Evolutionary conservation across 92 coral and sea anemone genomes (phyloP).

Genomic region (Scolanthus callimorphus): DNA sequence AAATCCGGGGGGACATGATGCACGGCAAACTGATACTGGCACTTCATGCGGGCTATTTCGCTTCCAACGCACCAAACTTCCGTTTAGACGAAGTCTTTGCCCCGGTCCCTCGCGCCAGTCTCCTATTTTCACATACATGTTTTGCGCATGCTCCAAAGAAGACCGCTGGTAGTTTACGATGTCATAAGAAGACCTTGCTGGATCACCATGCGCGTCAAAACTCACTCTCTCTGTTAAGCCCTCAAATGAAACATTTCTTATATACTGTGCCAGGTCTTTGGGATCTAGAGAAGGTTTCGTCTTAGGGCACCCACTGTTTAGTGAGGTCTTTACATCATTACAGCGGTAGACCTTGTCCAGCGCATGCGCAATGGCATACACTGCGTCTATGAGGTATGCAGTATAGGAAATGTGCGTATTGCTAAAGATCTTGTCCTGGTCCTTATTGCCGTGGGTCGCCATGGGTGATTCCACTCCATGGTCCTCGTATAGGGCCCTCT

Average conservation of each 20-base stretch:
- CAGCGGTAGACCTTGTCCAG: constrained; percentile 51
- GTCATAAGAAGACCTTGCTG: constrained; percentile 41
- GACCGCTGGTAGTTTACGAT: constrained; percentile 34
- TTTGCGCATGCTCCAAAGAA: constrained; percentile 1
- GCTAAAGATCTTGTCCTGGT: too few species aligned
- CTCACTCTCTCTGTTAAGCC: constrained; percentile 42
- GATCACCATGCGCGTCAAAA: constrained; percentile 44
- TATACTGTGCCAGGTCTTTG: constrained; percentile 8
- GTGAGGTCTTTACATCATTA: neutral
- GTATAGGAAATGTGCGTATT: neutral
- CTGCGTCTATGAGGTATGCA: constrained; percentile 58
- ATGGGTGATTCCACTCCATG: too few species aligned
- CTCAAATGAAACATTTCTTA: constrained; percentile 24
- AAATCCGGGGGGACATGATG: constrained; percentile 18
- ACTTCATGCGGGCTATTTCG: constrained; percentile 11
- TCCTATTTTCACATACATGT: constrained; percentile 22
- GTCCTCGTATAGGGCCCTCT: too few species aligned
- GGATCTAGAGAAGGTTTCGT: constrained; percentile 1
- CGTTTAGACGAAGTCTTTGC: constrained; percentile 10
- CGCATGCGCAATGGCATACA: constrained; percentile 56
- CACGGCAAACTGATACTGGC: constrained; percentile 11
- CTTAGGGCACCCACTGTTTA: neutral
- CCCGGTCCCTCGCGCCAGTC: constrained; percentile 23
- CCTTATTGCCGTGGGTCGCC: too few species aligned
- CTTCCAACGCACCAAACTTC: constrained; percentile 24